Conservation (phyloP, 2,888 invertebrate genomes). For the Artemia sinica region DNA sequence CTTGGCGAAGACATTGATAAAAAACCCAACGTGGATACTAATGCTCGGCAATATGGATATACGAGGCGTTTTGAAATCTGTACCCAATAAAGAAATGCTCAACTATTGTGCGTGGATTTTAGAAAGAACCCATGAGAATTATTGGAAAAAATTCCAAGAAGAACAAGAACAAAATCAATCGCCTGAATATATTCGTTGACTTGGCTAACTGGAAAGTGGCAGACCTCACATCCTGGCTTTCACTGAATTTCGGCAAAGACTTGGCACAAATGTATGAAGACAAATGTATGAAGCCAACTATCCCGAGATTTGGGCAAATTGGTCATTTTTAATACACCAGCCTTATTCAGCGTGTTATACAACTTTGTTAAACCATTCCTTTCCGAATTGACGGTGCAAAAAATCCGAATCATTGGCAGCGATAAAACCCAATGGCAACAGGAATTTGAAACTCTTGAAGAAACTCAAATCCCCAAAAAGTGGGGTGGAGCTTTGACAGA, state of each 20-base stretch:
- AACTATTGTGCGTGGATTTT: background rate
- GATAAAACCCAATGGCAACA: background rate
- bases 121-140: background rate
- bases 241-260: background rate
- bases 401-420: constrained; percentile 7
- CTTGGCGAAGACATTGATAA: background rate
- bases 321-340: background rate
- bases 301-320: background rate
- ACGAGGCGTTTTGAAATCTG: constrained; percentile 5
- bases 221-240: background rate
- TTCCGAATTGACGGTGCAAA: constrained; percentile 2
- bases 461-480: background rate
- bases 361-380: constrained; percentile 12
- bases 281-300: constrained; percentile 13
- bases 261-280: constrained; percentile 7
- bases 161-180: background rate
- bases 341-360: background rate
- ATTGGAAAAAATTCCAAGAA: background rate
- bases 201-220: constrained; percentile 4
- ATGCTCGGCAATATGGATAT: background rate
- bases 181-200: background rate
- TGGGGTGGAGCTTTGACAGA: constrained; percentile 4
- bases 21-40: constrained; percentile 8
- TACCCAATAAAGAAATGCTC: background rate
- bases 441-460: background rate